A percentile compares a stretch with the other conserved stretches of the same genome.
Conservation (phyloP, 2,888 invertebrate genomes). For the Philereme transversata region DNA sequence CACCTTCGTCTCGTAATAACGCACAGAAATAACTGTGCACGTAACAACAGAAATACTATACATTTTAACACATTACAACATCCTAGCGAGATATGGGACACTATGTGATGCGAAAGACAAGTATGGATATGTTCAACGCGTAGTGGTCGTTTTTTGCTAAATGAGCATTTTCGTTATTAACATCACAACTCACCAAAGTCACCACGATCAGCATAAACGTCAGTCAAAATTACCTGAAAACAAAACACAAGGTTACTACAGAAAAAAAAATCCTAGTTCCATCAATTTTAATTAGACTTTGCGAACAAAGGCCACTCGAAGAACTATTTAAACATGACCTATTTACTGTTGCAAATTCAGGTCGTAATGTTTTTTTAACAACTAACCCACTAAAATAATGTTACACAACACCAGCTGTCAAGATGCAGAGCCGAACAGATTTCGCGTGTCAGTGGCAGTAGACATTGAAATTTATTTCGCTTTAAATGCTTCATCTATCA, state of each 20-base stretch:
- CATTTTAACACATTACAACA: constrained; percentile 60
- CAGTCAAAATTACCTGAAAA: constrained; percentile 70
- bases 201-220: constrained; percentile 22
- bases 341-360: constrained; percentile 73
- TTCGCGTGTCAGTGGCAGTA: constrained; percentile 58
- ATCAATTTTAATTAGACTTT: constrained; percentile 75
- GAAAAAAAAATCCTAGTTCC: constrained; percentile 49
- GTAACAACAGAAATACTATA: constrained; percentile 56
- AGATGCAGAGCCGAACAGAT: constrained; percentile 59
- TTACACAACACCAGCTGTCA: constrained; percentile 74
- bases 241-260: constrained; percentile 57
- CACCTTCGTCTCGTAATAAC: constrained; percentile 78
- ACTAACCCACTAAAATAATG: constrained; percentile 65
- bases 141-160: too few species aligned
- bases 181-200: constrained; percentile 39
- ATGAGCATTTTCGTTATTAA: not conserved
- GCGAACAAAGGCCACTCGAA: constrained; percentile 71
- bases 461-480: constrained; percentile 62
- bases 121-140: constrained; percentile 13
- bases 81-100: constrained; percentile 55
- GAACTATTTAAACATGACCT: constrained; percentile 76
- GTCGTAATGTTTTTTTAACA: constrained; percentile 68
- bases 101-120: constrained; percentile 31
- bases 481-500: constrained; percentile 54
- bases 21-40: constrained; percentile 70